Conservation (phyloP, 2,888 invertebrate genomes). For the Nesidiocoris tenuis region DNA sequence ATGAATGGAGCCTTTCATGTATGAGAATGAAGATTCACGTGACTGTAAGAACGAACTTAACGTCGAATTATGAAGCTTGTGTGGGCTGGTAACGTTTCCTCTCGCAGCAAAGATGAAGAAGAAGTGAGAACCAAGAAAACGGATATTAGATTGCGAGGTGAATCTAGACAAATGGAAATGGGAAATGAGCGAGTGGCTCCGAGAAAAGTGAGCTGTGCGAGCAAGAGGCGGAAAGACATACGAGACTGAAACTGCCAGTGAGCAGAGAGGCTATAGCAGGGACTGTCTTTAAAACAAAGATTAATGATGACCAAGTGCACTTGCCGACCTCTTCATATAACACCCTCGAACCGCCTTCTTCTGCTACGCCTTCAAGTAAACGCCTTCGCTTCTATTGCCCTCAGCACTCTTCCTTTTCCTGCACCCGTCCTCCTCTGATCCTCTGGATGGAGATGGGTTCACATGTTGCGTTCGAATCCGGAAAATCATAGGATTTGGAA, state of each 20-base stretch:
- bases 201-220: not conserved
- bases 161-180: constrained; percentile 39
- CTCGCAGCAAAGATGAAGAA: too few species aligned
- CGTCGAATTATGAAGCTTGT: too few species aligned
- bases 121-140: not conserved
- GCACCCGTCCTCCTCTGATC: too few species aligned
- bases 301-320: constrained; percentile 42
- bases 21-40: too few species aligned
- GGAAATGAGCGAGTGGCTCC: constrained; percentile 33
- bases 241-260: constrained; percentile 22
- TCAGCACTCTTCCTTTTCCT: too few species aligned
- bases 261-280: constrained; percentile 15
- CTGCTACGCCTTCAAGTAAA: not conserved
- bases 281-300: constrained; percentile 41
- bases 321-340: constrained; percentile 42
- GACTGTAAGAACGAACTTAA: too few species aligned
- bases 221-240: constrained; percentile 4
- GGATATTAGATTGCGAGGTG: constrained; percentile 27
- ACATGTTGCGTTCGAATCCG: too few species aligned
- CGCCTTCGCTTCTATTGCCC: not conserved
- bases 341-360: constrained; percentile 7
- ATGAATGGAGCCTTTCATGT: too few species aligned
- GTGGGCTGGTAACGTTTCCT: too few species aligned
- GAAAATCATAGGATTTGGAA: too few species aligned
- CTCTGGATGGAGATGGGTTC: too few species aligned